Evolutionary conservation across 2,113 vertebrate species (phyloP).

Genomic region (Neotoma lepida): DNA sequence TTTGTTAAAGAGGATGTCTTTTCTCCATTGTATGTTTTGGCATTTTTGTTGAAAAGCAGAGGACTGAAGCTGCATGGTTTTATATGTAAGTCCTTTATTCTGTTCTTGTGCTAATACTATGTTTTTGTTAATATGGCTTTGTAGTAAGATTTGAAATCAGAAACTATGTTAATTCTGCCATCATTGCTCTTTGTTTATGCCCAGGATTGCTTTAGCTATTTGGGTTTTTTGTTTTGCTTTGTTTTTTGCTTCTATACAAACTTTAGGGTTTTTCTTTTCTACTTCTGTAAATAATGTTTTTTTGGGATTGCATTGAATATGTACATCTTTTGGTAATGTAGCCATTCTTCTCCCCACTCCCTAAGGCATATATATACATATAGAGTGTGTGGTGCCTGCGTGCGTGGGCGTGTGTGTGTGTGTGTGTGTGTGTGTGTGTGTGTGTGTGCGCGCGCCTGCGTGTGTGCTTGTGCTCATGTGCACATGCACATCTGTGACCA

Average conservation of each 20-base stretch:
- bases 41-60: background rate
- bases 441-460: no score
- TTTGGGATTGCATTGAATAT: background rate
- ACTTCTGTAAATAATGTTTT: background rate
- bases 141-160: background rate
- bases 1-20: background rate
- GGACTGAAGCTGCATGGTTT: background rate
- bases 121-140: background rate
- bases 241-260: background rate
- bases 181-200: background rate
- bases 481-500: no score
- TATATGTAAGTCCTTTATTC: background rate
- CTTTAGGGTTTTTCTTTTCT: background rate
- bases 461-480: no score
- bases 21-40: background rate
- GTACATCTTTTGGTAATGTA: background rate
- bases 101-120: background rate
- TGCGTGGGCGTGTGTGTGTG: no score
- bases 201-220: background rate
- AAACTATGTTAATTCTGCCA: background rate
- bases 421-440: no score
- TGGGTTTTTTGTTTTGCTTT: background rate
- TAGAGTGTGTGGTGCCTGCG: background rate
- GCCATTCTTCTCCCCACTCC: background rate
- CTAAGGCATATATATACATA: background rate